phyloP scores from a whole-genome alignment of 2,888 invertebrate genomes.

The Rugalucina vietnamica region DNA sequence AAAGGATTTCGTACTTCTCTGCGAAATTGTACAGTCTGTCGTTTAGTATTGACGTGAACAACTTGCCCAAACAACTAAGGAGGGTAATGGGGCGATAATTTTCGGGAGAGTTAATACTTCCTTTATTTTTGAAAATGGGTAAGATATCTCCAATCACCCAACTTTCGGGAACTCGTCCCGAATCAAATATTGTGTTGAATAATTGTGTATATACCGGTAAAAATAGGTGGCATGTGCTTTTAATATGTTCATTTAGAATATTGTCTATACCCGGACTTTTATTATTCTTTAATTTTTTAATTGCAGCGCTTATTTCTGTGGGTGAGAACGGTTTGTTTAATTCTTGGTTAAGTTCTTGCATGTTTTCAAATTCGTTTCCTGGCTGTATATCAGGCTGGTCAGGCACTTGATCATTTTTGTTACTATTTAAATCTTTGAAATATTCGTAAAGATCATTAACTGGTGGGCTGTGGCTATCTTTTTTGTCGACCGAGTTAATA shows the following conservation, averaged over 20 bases:
- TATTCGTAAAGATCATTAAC: neutral
- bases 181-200: slow-evolving; percentile 21
- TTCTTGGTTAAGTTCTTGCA: neutral
- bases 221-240: neutral
- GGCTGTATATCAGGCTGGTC: neutral
- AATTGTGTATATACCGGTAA: neutral
- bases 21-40: neutral
- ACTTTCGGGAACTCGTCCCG: slow-evolving; percentile 16
- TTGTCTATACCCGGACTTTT: neutral
- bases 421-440: neutral
- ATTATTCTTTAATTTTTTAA: neutral
- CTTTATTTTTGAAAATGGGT: slow-evolving; percentile 40
- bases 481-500: neutral
- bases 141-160: slow-evolving; percentile 28
- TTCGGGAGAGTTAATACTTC: neutral
- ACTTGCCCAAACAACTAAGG: slow-evolving; percentile 15
- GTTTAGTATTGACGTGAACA: slow-evolving; percentile 17
- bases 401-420: neutral
- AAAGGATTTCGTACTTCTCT: neutral
- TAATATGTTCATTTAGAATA: slow-evolving; percentile 21
- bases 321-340: neutral
- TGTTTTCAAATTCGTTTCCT: neutral
- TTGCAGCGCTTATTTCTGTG: neutral
- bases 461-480: neutral
- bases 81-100: slow-evolving; percentile 30